Base-by-base conservation (phyloP, 2,888 invertebrate genomes). In the Tetrapedia diversipes region DNA sequence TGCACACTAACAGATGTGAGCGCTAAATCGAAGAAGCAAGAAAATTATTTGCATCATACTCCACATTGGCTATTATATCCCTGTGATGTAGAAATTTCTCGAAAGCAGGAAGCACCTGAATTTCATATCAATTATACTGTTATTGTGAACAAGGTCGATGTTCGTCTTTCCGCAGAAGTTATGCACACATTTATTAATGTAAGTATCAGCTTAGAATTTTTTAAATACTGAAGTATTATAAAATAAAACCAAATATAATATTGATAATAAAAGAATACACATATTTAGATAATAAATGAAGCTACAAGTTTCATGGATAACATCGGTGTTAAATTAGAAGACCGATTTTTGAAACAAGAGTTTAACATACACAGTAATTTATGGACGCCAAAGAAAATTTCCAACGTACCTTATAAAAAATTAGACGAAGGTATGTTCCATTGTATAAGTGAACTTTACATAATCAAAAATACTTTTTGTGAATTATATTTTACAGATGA, bases 91-190 rank as follows among this genome's bases (percentile, higher is more conserved):
- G 96, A 96, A 88, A 94, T 95, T 83, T 94, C 94, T 0, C 94
- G 94, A 86, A 93, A 93, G 32, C 93, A 95, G 84, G 94, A 94
- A 85, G 92, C 93, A 51, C 91, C 93, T 0, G 95, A 95, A 73
- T 95, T 95, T 80, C 95, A 95, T 0, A 92, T 95, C 2, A 94
- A 94, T 86, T 94, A 96, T 22, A 93, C 93, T n/a, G 91, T 94
- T 29, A 93, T 93, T 0, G 92, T 96, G 8, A 95, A 95, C 1
- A 94, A 95, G 22, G 92, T 97, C 19, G 94, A 96, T 86, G 87
- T 97, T 16, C 95, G 95, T 84, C 90, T 97, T 10, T 95, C 96
- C 56, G 94, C 95, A 6, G 94, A 95, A 61, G 95, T 95, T 0
- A 94, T 97, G 0, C 95, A 95, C 83, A 95, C 96, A 16, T 92